These are phyloP conservation scores for Hyles euphorbiae DNA, from an alignment of 1,140 invertebrate species.

Conservation along the genomic window DNA sequence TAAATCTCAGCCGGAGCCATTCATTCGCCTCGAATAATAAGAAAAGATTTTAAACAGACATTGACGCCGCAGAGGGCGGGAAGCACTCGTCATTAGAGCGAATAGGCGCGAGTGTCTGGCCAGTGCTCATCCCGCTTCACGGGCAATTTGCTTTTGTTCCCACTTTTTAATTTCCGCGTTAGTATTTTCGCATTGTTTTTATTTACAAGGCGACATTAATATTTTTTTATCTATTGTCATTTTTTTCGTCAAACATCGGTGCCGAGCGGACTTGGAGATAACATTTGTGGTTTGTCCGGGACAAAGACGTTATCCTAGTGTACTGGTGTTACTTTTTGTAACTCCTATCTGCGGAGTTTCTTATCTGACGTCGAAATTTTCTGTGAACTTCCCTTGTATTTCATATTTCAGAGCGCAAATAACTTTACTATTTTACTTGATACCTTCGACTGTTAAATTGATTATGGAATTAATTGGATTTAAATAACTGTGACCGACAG, in stretches of 20 bases:
- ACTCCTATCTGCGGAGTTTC: too few relatives aligned
- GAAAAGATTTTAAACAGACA: conserved; percentile 9
- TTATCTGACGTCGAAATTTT: neutral
- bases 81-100: conserved; percentile 44
- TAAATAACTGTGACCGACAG: too few relatives aligned
- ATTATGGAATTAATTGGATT: too few relatives aligned
- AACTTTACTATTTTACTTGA: too few relatives aligned
- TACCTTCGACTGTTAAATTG: too few relatives aligned
- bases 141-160: conserved; percentile 63
- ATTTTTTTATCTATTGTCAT: conserved; percentile 37
- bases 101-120: conserved; percentile 33
- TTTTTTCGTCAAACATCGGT: conserved; percentile 9
- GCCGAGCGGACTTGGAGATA: neutral
- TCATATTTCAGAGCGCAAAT: too few relatives aligned
- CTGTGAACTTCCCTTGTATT: too few relatives aligned
- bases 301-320: too few relatives aligned
- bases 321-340: too few relatives aligned
- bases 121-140: conserved; percentile 43
- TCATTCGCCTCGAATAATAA: conserved; percentile 1
- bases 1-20: neutral
- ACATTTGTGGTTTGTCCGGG: too few relatives aligned
- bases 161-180: conserved; percentile 60
- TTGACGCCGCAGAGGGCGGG: conserved; percentile 19
- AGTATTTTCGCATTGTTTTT: conserved; percentile 52
- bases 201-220: conserved; percentile 35